Conservation (phyloP, 2,888 invertebrate species). For the Eulithis prunata region DNA sequence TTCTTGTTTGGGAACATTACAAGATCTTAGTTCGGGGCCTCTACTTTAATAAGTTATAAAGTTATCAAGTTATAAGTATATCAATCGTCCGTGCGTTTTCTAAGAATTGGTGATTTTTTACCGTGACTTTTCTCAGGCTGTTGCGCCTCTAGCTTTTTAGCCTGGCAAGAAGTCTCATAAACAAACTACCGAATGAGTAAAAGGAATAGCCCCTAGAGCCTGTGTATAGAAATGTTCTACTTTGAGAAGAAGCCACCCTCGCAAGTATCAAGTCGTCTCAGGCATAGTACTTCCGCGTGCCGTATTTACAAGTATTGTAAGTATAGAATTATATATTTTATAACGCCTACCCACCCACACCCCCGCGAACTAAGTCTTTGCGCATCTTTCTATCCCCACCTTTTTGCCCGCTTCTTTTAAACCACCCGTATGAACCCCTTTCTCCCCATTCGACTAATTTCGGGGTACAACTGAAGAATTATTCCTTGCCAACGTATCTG, state of each 20-base stretch:
- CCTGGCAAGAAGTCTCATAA: too few relatives aligned
- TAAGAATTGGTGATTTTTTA: too few relatives aligned
- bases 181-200: too few relatives aligned
- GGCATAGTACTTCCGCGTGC: conserved; percentile 77
- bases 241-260: conserved; percentile 14
- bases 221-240: too few relatives aligned
- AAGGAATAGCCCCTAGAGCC: too few relatives aligned
- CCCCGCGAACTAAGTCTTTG: conserved; percentile 84
- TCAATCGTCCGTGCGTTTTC: too few relatives aligned
- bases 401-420: conserved; percentile 84
- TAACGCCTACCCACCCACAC: conserved; percentile 72
- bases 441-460: conserved; percentile 84
- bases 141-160: too few relatives aligned
- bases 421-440: conserved; percentile 83
- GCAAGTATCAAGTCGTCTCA: conserved; percentile 59
- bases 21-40: too few relatives aligned
- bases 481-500: conserved; percentile 71
- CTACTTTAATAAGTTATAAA: too few relatives aligned
- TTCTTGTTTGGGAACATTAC: too few relatives aligned
- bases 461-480: conserved; percentile 84
- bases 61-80: too few relatives aligned
- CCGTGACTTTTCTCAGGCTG: too few relatives aligned
- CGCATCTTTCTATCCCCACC: conserved; percentile 84
- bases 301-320: conserved; percentile 85
- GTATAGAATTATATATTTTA: conserved; percentile 85